Base-by-base conservation (phyloP, 2,888 invertebrate genomes). In the Agrotis exclamationis region DNA sequence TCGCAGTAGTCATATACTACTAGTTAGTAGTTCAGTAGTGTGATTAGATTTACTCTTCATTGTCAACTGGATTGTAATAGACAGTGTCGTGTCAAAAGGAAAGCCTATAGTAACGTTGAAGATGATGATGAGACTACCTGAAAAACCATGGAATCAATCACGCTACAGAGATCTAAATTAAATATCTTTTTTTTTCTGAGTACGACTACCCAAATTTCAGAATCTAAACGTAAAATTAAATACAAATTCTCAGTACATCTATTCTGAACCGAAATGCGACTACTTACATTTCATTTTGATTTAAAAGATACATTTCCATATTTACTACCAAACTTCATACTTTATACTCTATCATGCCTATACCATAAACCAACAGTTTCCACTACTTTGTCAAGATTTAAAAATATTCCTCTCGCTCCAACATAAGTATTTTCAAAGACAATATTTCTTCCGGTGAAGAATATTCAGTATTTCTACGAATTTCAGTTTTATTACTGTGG, bases 381-480 rank as follows among this genome's bases (percentile, higher is more conserved):
- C 20, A 56, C 71, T 71, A 67, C 22, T 73, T 63, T 75, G 70
- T 75, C 74, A 79, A 70, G 69, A 83, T 83, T 84, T 75, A 45
- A 80, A 85, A 79, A 81, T 81, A 83, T 69, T 79, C 74, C 60
- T 69, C 70, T 75, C 66, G 58, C 53, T 63, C 20, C n/a, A 73
- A 57, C 69, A 63, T 72, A 75, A 82, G 69, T 75, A 79, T 79
- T 79, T 82, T 60, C 63, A 74, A 66, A 85, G 70, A 76, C 70
- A 73, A 85, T 82, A 78, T 82, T 84, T 77, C 67, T 72, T 63
- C 56, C 63, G 28, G 9, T 33, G 65, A 68, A 73, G 13, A 66
- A 58, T 65, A 58, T 50, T n/a, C 11, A 0, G 16, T 13, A 5
- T 47, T 39, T 54, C 33, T 62, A 16, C 24, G 20, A 81, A 58